Percentiles rank a stretch among this genome's conserved stretches.
phyloP scores from a whole-genome alignment of 2,113 vertebrate genomes.

The Sapayoa aenigma region DNA sequence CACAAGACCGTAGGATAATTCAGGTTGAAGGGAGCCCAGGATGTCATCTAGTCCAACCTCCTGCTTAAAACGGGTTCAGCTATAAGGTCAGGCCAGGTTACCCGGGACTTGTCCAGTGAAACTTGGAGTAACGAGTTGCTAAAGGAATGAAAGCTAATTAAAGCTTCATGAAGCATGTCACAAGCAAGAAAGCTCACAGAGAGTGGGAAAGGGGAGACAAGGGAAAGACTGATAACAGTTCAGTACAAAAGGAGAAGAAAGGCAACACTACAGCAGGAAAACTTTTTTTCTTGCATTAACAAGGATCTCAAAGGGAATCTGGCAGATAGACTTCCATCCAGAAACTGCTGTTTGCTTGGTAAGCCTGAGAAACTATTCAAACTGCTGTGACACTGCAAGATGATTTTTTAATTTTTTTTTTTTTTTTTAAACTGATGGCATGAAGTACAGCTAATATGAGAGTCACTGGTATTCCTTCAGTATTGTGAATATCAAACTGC shows the following conservation, averaged over 20 bases:
- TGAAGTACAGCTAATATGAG: neutral
- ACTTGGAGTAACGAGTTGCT: neutral
- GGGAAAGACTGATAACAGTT: neutral
- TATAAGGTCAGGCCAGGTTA: neutral
- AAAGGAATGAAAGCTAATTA: constrained; percentile 24
- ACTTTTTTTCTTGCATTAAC: neutral
- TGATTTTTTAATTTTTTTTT: neutral
- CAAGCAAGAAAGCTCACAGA: neutral
- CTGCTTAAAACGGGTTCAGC: neutral
- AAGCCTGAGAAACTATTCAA: neutral
- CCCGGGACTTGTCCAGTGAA: neutral
- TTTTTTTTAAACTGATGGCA: neutral
- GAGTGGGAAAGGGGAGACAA: neutral
- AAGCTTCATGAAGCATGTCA: constrained; percentile 30
- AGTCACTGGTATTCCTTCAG: neutral
- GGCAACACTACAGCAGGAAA: neutral
- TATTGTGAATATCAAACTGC: neutral
- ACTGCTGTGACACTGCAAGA: neutral
- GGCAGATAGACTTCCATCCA: neutral
- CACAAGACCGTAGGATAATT: neutral
- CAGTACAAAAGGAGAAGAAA: neutral
- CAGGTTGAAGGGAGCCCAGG: neutral
- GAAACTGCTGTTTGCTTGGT: neutral
- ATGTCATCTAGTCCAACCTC: neutral
- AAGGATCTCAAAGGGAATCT: neutral